Percentiles rank a stretch among this genome's conserved stretches.
Conservation (phyloP, 2,888 invertebrate species). For the Mimachlamys varia region DNA sequence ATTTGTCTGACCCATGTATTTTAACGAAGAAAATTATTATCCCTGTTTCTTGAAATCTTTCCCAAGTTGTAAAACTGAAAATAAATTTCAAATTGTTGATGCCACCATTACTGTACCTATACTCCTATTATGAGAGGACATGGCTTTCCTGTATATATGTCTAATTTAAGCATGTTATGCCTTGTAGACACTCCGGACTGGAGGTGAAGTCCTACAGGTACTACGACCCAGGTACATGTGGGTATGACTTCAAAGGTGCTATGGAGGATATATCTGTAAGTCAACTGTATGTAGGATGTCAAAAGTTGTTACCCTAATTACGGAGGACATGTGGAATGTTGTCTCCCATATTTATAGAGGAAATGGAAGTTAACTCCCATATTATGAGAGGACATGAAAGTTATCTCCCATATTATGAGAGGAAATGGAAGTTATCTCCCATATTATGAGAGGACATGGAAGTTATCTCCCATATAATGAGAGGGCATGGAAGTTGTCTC, state of each 20-base stretch:
- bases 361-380: conserved; percentile 4
- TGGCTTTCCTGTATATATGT: no score
- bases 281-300: conserved; percentile 2
- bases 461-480: neutral
- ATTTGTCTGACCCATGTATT: no score
- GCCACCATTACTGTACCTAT: neutral
- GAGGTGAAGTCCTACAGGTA: conserved; percentile 95
- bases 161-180: neutral
- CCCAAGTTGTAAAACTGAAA: neutral
- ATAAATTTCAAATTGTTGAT: neutral
- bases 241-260: conserved; percentile 94
- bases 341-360: no score
- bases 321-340: conserved; percentile 87
- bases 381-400: no score
- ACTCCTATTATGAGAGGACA: neutral
- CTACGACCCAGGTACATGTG: conserved; percentile 95
- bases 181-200: conserved; percentile 87
- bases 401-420: no score
- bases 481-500: no score
- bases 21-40: no score
- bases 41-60: no score
- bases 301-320: neutral
- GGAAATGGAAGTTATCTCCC: no score
- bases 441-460: no score
- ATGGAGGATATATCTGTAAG: conserved; percentile 89